Evolutionary conservation across 2,113 vertebrate genomes (phyloP), one percentile per base, ranked within the genome.

Genomic region (Proteles cristata): DNA sequence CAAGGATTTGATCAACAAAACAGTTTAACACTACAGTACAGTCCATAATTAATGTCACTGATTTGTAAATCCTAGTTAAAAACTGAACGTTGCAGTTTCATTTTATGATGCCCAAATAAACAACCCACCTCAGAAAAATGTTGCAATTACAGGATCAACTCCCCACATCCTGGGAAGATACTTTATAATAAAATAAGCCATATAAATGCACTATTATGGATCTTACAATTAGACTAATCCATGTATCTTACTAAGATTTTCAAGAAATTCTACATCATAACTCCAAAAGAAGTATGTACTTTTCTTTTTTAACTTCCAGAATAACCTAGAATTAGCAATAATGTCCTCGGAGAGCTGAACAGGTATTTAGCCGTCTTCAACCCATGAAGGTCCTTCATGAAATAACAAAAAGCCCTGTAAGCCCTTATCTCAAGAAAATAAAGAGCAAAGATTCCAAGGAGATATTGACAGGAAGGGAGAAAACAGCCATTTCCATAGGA

Each of bases 1-100:
- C 77, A 96, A 96, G 53, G 48, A 82, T 96, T 95, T 83, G 84
- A 93, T 95, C 97, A 97, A 97, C 81, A 97, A 92, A 97, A 87
- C 53, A 97, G 80, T 82, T 95, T 94, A 89, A 95, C 63, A 92
- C 69, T 84, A 73, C 7, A 73, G 33, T 43, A 82, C 81, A 80
- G 5, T 96, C 88, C 61, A 79, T 82, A 97, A 97, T 92, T 96
- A 97, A 97, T 88, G 80, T 95, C 61, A 96, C 61, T 83, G 95
- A 88, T 89, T 69, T 94, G 58, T 28, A 97, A 97, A 80, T 80
- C 58, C 77, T 95, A 80, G 81, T 97, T 97, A 97, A 93, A 80
- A 97, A 82, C 12, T 73, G 11, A 93, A 81, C 31, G 35, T 63
- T 96, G 92, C 14, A 84, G 35, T 92, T 96, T 94, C 55, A 69